Percentiles rank a stretch among this genome's conserved stretches.
phyloP scores from a whole-genome alignment of 2,888 invertebrate genomes.

The Entomobrya proxima region DNA sequence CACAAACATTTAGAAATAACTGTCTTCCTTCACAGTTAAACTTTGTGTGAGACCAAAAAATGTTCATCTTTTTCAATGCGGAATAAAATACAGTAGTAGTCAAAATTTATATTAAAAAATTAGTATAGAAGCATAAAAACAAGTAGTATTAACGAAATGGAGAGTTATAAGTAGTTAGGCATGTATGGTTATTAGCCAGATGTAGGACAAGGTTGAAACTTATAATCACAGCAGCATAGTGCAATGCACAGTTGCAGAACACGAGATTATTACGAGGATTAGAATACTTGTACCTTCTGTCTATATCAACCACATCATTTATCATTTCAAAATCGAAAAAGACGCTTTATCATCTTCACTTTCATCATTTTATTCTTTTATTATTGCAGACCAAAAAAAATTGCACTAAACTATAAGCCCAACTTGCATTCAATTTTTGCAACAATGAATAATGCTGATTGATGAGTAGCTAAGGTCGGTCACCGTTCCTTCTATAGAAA shows the following conservation, averaged over 20 bases:
- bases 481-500: too few relatives aligned
- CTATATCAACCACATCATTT: not conserved
- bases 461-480: too few relatives aligned
- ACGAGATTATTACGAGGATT: conserved; percentile 33
- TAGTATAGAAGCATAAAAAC: too few relatives aligned
- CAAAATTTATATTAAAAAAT: too few relatives aligned
- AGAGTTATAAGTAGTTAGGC: not conserved
- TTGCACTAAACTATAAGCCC: too few relatives aligned
- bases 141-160: too few relatives aligned
- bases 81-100: too few relatives aligned
- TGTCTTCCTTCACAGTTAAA: not conserved
- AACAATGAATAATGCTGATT: too few relatives aligned
- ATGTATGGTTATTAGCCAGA: conserved; percentile 19
- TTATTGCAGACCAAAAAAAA: not conserved
- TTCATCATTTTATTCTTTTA: conserved; percentile 37
- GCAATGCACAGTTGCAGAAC: not conserved
- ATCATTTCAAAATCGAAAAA: conserved; percentile 15
- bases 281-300: not conserved
- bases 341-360: conserved; percentile 61
- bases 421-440: too few relatives aligned
- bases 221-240: conserved; percentile 15
- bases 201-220: conserved; percentile 58
- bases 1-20: not conserved
- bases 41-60: not conserved
- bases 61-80: too few relatives aligned